Base-by-base conservation (phyloP, 2,113 vertebrate genomes). In the Cygnus buccinator region DNA sequence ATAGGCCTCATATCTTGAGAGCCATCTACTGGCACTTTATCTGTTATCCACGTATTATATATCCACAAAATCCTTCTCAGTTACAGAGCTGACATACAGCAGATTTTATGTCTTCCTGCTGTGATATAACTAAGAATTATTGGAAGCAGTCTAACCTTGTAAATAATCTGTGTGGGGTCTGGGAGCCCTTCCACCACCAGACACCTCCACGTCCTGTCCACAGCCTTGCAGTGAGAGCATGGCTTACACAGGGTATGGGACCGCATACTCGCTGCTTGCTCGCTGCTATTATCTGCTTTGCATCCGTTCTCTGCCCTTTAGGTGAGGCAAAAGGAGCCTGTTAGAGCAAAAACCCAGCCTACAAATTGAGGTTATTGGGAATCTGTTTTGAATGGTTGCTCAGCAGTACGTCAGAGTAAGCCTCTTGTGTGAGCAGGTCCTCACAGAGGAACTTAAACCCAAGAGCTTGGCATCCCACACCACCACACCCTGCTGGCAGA, bases 1-100 rank as follows among this genome's bases (percentile, higher is more conserved):
- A 92, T 75, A 68, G 95, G 96, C 77, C 35, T 95, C 93, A 91
- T 96, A 94, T 95, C 96, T 95, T 91, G 96, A 95, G 96, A 96
- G 95, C 96, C 96, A 96, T 94, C 96, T 97, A 82, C 96, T 96
- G 96, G 96, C 93, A 97, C 83, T 70, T 92, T 57, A 41, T 86
- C 95, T 95, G 14, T 67, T 94, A 86, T 87, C 94, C 91, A 2
- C 71, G 9, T 0, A 50, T 3, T 74, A 50, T 44, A 84, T 13
- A 88, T 33, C 55, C 93, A 74, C 75, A 66, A 67, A 33, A 33
- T 26, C 12, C 85, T 37, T 76, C 87, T 90, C 87, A 1, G 52
- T 78, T 6, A 25, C 91, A 68, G 74, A 91, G 81, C 91, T 84
- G 87, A 33, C 58, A 78, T 0, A 0, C 3, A 29, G 55, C 78